A percentile compares a stretch with the other conserved stretches of the same genome.
These are phyloP conservation scores for Echiichthys vipera DNA, from an alignment of 2,797 vertebrate species.

Conservation along the genomic window DNA sequence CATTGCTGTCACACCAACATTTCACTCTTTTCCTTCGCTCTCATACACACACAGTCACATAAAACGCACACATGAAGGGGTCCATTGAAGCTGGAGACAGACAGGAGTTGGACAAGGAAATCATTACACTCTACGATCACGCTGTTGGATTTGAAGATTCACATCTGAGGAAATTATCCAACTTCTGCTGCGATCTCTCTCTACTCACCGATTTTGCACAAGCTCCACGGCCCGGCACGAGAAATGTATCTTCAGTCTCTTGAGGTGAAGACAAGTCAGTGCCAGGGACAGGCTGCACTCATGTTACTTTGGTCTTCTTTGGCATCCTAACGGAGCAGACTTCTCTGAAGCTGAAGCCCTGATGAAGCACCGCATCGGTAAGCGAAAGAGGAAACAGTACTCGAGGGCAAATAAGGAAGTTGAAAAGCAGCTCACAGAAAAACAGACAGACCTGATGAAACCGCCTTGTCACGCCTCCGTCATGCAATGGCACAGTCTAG, in stretches of 20 bases:
- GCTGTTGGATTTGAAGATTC: background rate
- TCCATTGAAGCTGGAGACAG: slow-evolving; percentile 30
- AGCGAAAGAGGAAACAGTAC: slow-evolving; percentile 74
- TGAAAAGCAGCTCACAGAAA: slow-evolving; percentile 56
- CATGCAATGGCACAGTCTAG: slow-evolving; percentile 27
- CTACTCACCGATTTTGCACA: slow-evolving; percentile 56
- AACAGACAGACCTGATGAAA: slow-evolving; percentile 66
- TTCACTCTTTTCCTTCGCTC: slow-evolving; percentile 12
- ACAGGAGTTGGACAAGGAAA: background rate
- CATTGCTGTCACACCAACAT: slow-evolving; percentile 7
- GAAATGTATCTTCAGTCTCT: background rate
- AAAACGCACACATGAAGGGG: background rate
- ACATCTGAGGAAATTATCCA: background rate
- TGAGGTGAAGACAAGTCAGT: background rate
- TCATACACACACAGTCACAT: background rate
- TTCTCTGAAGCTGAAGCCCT: background rate
- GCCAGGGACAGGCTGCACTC: background rate
- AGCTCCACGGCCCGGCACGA: background rate
- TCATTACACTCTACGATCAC: background rate
- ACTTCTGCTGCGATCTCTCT: background rate
- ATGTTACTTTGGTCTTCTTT: background rate
- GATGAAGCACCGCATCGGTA: slow-evolving; percentile 18
- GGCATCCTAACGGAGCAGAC: background rate
- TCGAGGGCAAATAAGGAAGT: slow-evolving; percentile 71
- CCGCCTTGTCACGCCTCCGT: slow-evolving; percentile 15